Conservation (phyloP, 2,113 vertebrate species). For the Brevimyrus niger region DNA sequence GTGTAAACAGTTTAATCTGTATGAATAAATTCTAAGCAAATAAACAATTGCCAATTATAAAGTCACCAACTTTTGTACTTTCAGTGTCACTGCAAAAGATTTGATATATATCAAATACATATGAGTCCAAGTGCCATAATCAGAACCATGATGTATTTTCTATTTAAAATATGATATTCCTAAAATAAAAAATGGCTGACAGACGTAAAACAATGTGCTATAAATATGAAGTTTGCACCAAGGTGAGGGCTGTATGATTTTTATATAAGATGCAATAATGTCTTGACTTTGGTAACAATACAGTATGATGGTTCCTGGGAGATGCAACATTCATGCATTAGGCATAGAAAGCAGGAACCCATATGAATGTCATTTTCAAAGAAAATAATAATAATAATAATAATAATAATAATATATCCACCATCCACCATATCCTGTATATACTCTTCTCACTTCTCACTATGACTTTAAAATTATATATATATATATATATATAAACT, state of each 20-base stretch:
- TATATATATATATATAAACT: background rate
- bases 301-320: background rate
- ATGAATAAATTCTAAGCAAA: background rate
- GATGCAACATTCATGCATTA: conserved; percentile 12
- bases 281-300: background rate
- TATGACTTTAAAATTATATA: background rate
- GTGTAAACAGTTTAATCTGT: conserved; percentile 3
- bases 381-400: background rate
- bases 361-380: background rate
- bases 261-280: conserved; percentile 21
- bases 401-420: no score
- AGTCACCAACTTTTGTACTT: background rate
- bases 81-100: background rate
- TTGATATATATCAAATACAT: background rate
- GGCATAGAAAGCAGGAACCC: conserved; percentile 5
- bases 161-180: background rate
- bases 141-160: background rate
- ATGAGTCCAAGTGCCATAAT: background rate
- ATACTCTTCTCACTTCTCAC: background rate
- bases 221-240: conserved; percentile 8
- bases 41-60: background rate
- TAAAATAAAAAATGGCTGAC: background rate
- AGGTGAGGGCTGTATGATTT: conserved; percentile 3
- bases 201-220: background rate
- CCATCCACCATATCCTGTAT: background rate